Percentiles rank a stretch among this genome's conserved stretches.
phyloP scores from a whole-genome alignment of 2,113 vertebrate species.

The Myxocyprinus asiaticus region DNA sequence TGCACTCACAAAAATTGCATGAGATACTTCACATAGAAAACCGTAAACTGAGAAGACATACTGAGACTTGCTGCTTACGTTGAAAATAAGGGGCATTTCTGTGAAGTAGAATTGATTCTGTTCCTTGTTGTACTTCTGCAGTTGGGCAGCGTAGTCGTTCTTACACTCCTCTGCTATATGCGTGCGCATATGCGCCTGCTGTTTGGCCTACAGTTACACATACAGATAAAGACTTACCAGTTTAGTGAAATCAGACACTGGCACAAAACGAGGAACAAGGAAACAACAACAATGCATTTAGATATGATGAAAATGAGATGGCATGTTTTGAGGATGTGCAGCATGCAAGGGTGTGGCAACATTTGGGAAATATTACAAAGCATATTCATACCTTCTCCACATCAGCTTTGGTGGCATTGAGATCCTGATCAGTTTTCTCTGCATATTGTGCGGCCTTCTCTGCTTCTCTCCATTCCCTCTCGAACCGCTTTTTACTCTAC shows the following conservation, averaged over 20 bases:
- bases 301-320: slow-evolving; percentile 30
- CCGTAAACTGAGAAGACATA: neutral
- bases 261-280: slow-evolving; percentile 7
- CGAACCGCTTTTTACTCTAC: slow-evolving; percentile 89
- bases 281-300: slow-evolving; percentile 9
- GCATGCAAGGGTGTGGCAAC: neutral
- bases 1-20: neutral
- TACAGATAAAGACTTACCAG: slow-evolving; percentile 27
- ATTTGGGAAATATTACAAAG: neutral
- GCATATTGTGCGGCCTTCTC: slow-evolving; percentile 82
- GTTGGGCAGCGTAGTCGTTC: slow-evolving; percentile 85
- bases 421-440: slow-evolving; percentile 85
- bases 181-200: slow-evolving; percentile 82
- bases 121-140: slow-evolving; percentile 87
- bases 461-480: slow-evolving; percentile 86
- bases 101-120: slow-evolving; percentile 86
- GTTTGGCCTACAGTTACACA: slow-evolving; percentile 78
- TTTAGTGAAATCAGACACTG: slow-evolving; percentile 17
- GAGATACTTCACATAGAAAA: neutral
- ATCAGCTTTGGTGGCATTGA: slow-evolving; percentile 89
- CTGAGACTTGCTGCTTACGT: slow-evolving; percentile 70
- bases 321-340: neutral
- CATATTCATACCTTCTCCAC: slow-evolving; percentile 82
- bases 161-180: slow-evolving; percentile 87
- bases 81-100: slow-evolving; percentile 86